Evolutionary conservation across 2,888 invertebrate genomes (phyloP), one percentile per base, ranked within the genome.

Genomic region (Lampropteryx suffumata): DNA sequence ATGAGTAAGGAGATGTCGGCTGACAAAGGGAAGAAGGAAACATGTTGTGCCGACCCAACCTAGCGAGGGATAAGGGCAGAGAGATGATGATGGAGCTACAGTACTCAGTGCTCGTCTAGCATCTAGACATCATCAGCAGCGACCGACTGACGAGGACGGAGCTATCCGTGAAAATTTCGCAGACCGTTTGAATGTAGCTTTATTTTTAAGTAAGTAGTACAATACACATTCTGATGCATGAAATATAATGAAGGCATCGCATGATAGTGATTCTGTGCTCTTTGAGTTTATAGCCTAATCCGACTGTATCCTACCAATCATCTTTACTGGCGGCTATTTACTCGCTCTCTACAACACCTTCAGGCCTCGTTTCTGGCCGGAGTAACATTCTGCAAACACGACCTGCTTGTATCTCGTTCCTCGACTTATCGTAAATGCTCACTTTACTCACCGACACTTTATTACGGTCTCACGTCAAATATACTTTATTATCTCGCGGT

Each of bases 351-450:
- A 27, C 35, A 48, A 48, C 28, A 42, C 43, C 48, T 41, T 51
- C 30, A 35, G 32, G 14, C 39, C 27, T 40, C 34, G 30, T 40
- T 41, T 47, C 35, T 13, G 34, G 14, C 34, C 24, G 14, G 44
- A 46, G 33, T 52, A 48, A 53, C 58, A 48, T 57, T 55, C 48
- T 52, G 50, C 46, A 57, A 57, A 59, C 51, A 54, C 35, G 45
- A 40, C 27, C 37, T 17, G 32, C 32, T 26, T 36, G 41, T 35
- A 34, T 27, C 32, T 26, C 33, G 41, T 35, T 37, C 43, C 42
- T 28, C 17, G 45, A 28, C 52, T 55, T 44, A 34, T 39, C 33
- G 47, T 55, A 53, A 55, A 50, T 55, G 52, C 50, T 44, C 41
- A 48, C 45, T 57, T 52, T 33, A 48, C 35, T 40, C 41, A 50